phyloP scores from a whole-genome alignment of 2,888 invertebrate genomes.

The Scaptomyza flava region DNA sequence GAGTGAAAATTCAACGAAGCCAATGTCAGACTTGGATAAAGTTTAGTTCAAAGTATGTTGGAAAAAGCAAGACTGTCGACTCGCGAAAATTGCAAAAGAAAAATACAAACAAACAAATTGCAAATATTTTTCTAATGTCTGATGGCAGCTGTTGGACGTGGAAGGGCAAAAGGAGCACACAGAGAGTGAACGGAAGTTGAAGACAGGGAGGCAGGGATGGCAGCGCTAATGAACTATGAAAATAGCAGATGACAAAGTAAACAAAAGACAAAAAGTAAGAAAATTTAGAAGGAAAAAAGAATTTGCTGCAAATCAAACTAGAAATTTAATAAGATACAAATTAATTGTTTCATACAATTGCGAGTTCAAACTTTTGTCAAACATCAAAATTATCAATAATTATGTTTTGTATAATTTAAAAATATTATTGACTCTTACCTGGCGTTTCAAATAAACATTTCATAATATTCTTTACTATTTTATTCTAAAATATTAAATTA shows the following conservation, averaged over 20 bases:
- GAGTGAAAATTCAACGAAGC: conserved; percentile 22
- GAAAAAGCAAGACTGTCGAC: conserved; percentile 8
- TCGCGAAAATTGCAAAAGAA: conserved; percentile 27
- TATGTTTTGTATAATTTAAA: no score
- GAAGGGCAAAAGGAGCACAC: neutral
- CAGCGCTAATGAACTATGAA: conserved; percentile 67
- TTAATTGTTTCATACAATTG: no score
- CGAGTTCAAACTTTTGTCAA: no score
- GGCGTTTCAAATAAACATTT: no score
- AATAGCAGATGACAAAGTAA: conserved; percentile 49
- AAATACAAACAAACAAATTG: conserved; percentile 41
- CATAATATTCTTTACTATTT: no score
- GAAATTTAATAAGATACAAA: neutral
- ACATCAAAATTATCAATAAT: no score
- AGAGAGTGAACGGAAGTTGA: neutral
- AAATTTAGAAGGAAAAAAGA: neutral
- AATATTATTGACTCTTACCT: no score
- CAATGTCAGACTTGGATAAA: conserved; percentile 50
- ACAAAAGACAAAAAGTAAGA: conserved; percentile 22
- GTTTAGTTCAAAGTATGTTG: conserved; percentile 15
- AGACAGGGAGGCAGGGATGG: neutral
- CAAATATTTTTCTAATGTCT: conserved; percentile 74
- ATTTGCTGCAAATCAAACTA: neutral
- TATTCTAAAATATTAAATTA: no score
- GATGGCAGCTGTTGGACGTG: conserved; percentile 55